A percentile compares a stretch with the other conserved stretches of the same genome.
Evolutionary conservation across 2,888 invertebrate species (phyloP).

Genomic region (Julus scanicus): DNA sequence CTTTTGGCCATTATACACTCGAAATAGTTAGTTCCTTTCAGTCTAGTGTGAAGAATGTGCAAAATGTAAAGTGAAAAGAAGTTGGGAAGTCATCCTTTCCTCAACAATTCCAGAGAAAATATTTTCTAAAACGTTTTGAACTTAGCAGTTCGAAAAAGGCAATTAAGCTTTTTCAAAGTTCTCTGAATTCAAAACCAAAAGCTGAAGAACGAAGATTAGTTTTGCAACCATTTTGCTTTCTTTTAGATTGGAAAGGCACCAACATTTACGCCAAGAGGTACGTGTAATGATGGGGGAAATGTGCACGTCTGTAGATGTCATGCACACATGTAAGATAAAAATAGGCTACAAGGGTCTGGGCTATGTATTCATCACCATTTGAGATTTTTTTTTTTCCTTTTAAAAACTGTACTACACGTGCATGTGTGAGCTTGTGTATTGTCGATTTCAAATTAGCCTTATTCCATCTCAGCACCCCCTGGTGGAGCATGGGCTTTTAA

Average conservation of each 20-base stretch:
- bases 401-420: not conserved
- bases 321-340: conserved; percentile 24
- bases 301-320: conserved; percentile 20
- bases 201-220: conserved; percentile 5
- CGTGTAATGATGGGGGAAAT: conserved; percentile 9
- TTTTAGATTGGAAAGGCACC: conserved; percentile 37
- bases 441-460: no score
- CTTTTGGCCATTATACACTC: not conserved
- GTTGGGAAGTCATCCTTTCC: not conserved
- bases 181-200: not conserved
- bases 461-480: no score
- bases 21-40: not conserved
- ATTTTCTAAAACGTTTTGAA: not conserved
- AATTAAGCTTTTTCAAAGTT: not conserved
- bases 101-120: not conserved
- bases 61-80: not conserved
- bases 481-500: no score
- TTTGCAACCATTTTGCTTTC: conserved; percentile 32
- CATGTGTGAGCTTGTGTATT: not conserved
- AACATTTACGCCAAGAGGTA: not conserved
- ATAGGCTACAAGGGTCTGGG: conserved; percentile 31
- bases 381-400: not conserved
- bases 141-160: not conserved
- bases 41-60: not conserved
- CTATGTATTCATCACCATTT: conserved; percentile 40